phyloP scores from a whole-genome alignment of 2,888 invertebrate genomes.

The Nomada ferruginata region DNA sequence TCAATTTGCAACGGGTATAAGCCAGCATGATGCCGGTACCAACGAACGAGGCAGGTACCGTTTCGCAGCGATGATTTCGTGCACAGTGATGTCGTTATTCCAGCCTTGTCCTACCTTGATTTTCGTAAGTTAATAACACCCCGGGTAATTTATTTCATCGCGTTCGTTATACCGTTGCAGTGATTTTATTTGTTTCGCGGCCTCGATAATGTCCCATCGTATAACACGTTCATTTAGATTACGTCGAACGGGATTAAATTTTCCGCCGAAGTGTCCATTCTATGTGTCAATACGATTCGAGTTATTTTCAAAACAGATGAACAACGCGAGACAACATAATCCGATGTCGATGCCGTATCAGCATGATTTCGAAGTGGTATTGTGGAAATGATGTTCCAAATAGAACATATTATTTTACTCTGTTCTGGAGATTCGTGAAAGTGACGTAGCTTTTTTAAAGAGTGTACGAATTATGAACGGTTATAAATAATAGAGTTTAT shows the following conservation, averaged over 20 bases:
- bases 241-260: slow-evolving; percentile 44
- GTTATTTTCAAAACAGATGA: slow-evolving; percentile 12
- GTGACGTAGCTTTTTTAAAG: too few species aligned
- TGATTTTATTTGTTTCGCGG: slow-evolving; percentile 36
- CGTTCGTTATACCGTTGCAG: slow-evolving; percentile 1
- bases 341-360: background rate
- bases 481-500: background rate
- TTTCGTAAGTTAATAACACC: slow-evolving; percentile 39
- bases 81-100: slow-evolving; percentile 23
- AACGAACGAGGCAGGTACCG: background rate
- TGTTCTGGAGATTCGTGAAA: too few species aligned
- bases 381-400: background rate
- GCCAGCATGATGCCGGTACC: background rate
- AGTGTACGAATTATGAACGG: too few species aligned
- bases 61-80: slow-evolving; percentile 23
- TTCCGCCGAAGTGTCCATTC: slow-evolving; percentile 26
- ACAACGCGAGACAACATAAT: slow-evolving; percentile 4
- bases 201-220: slow-evolving; percentile 16
- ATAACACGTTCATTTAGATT: slow-evolving; percentile 50
- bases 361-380: background rate
- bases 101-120: slow-evolving; percentile 20
- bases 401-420: background rate
- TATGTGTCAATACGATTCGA: background rate
- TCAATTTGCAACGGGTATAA: slow-evolving; percentile 12
- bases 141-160: slow-evolving; percentile 38